phyloP scores from a whole-genome alignment of 2,797 vertebrate genomes.

The Ptychobarbus kaznakovi region DNA sequence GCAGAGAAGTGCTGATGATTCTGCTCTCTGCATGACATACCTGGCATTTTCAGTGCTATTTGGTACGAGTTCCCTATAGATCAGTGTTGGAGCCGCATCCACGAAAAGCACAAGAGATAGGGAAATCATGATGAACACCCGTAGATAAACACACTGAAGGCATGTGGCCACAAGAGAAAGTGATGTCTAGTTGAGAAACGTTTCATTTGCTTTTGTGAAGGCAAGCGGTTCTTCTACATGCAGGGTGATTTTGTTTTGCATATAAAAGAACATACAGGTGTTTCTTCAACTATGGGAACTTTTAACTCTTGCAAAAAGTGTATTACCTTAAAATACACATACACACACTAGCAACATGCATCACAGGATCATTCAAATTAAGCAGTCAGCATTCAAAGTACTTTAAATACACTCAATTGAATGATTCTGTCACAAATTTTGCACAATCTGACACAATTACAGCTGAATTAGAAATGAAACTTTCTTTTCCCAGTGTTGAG shows the following conservation, averaged over 20 bases:
- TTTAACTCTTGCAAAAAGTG: background rate
- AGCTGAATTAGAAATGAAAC: background rate
- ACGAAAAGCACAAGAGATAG: constrained; percentile 69
- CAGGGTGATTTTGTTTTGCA: constrained; percentile 24
- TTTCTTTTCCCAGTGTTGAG: background rate
- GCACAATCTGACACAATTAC: background rate
- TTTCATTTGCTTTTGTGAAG: background rate
- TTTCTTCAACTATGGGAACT: constrained; percentile 21
- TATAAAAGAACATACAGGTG: constrained; percentile 5
- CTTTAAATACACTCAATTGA: background rate
- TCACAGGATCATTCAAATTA: background rate
- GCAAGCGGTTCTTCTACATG: constrained; percentile 45
- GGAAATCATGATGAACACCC: constrained; percentile 8
- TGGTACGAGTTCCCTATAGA: constrained; percentile 74
- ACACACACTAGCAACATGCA: background rate
- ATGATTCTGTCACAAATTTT: background rate
- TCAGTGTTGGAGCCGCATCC: constrained; percentile 68
- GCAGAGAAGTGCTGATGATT: background rate
- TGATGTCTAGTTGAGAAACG: background rate
- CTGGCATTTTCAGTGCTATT: constrained; percentile 76
- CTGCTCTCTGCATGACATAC: constrained; percentile 68
- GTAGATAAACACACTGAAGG: constrained; percentile 39
- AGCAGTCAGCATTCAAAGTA: background rate
- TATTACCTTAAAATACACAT: background rate
- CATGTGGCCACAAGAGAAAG: background rate